Evolutionary conservation across 2,113 vertebrate genomes (phyloP), one percentile per base, ranked within the genome.

Genomic region (Ailurus styani): DNA sequence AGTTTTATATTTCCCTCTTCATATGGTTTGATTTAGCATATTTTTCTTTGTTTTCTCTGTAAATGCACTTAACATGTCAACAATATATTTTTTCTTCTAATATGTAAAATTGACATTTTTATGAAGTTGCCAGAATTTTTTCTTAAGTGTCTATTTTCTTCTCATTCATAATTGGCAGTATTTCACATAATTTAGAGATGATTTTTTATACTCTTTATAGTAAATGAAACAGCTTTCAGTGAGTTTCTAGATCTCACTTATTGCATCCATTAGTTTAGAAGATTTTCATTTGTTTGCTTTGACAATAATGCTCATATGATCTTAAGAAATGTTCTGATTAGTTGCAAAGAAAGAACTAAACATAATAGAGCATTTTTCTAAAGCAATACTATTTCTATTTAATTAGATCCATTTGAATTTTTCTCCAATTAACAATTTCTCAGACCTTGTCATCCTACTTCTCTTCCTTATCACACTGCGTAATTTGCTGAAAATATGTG

Each of bases 361-460:
- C 87, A 37, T 93, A 87, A 73, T 29, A 72, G 52, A 73, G 12
- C 14, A 70, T 77, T 34, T 75, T 85, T 92, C 81, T 87, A 11
- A 6, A 37, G 90, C 47, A 23, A 64, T 66, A 55, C 14, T 87
- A 79, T 96, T 93, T 95, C 68, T 94, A 47, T 40, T 92, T 95
- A 87, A 94, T 97, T 95, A 90, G n/a, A 68, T 93, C 20, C 31
- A 87, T 83, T 90, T 95, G 79, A 96, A 79, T 75, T 73, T 95
- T 91, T 73, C 8, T 45, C 50, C 87, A 84, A 62, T 92, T 95
- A 96, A 78, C 79, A 37, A 17, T 90, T 87, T 87, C 73, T 96
- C 84, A 97, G 54, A 89, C 42, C 57, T 60, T 17, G 23, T 72
- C 79, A 57, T 90, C 34, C 47, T 34, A 50, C 45, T 95, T 91